Conservation (phyloP, 2,888 invertebrate species). For the Augiades crinisus region DNA sequence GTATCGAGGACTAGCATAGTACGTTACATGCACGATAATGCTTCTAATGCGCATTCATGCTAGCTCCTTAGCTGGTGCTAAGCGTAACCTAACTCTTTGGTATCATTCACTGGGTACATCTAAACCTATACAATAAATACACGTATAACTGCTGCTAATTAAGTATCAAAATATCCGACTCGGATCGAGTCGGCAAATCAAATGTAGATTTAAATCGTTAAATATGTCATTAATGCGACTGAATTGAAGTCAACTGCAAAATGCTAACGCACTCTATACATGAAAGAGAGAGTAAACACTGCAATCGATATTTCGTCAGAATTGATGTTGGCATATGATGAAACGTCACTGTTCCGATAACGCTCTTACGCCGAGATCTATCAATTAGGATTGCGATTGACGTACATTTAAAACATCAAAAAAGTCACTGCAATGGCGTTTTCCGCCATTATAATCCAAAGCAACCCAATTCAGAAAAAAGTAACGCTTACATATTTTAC, state of each 20-base stretch:
- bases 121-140: slow-evolving; percentile 55
- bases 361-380: no score
- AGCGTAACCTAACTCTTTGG: slow-evolving; percentile 66
- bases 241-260: background rate
- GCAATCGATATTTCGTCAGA: no score
- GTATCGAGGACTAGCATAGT: no score
- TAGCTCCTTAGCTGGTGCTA: slow-evolving; percentile 46
- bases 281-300: background rate
- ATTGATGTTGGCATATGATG: no score
- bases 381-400: no score
- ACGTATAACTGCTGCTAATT: slow-evolving; percentile 42
- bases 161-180: slow-evolving; percentile 33
- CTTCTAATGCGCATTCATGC: slow-evolving; percentile 41
- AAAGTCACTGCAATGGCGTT: no score
- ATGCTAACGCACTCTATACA: background rate
- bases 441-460: no score
- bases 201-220: slow-evolving; percentile 7
- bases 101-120: slow-evolving; percentile 63
- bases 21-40: slow-evolving; percentile 13
- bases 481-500: no score
- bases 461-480: no score
- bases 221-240: no score
- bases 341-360: no score
- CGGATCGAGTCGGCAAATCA: slow-evolving; percentile 21
- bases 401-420: no score